Conservation (phyloP, 2,113 vertebrate species). For the Hoplias malabaricus region DNA sequence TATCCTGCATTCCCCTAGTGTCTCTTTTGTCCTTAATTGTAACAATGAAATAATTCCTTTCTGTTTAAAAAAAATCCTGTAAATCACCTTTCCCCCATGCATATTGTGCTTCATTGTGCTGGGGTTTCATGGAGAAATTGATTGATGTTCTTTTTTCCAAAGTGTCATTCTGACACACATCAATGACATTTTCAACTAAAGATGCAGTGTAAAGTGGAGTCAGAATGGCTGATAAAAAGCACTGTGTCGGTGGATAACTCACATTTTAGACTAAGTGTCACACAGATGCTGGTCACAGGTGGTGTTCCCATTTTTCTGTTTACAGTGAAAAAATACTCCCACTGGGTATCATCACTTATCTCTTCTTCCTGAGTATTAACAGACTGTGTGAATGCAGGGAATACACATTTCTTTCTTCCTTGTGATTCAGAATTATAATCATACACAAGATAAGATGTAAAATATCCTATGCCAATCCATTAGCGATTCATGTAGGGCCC, state of each 20-base stretch:
- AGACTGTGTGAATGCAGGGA: background rate
- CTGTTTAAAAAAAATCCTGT: background rate
- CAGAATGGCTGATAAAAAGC: background rate
- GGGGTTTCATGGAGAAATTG: background rate
- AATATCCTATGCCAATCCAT: too few relatives aligned
- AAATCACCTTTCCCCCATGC: background rate
- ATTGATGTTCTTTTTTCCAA: background rate
- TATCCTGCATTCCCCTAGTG: too few relatives aligned
- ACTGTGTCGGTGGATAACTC: too few relatives aligned
- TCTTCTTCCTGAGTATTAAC: background rate
- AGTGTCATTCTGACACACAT: background rate
- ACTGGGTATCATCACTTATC: background rate
- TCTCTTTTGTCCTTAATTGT: background rate
- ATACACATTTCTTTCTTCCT: background rate
- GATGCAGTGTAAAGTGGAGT: background rate
- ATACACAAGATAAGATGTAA: too few relatives aligned
- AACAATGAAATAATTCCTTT: background rate
- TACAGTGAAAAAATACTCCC: background rate
- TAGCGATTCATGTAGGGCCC: too few relatives aligned
- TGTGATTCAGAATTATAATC: background rate
- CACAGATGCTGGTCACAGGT: background rate
- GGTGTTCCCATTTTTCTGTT: background rate
- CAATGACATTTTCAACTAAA: slow-evolving; percentile 3
- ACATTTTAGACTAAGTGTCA: background rate
- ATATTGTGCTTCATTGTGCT: background rate